Base-by-base conservation (phyloP, 2,797 vertebrate species). In the Rachycentron canadum region DNA sequence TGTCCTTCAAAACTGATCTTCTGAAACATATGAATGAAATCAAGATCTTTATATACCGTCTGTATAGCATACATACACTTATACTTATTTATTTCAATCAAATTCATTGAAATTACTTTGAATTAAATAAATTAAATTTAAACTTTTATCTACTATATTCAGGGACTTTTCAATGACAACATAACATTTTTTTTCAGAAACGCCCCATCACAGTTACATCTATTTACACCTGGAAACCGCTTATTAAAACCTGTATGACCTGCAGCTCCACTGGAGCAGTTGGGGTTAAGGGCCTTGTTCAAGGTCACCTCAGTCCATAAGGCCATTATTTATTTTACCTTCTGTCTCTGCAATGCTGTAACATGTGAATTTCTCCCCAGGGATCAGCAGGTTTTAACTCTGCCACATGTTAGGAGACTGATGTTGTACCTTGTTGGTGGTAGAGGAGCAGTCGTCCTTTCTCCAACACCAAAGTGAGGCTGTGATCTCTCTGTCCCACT, bases 391-490 rank as follows among this genome's bases (percentile, higher is more conserved):
- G 53, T 34, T 34, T 32, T 12, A 17, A 12, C 30, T 34, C 21
- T 12, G 55, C 55, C 21, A 34, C 55, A 34, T 10, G 13, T 32
- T 21, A 19, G 28, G 49, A 30, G 7, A 21, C 3, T 4, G 3
- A 50, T 14, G 10, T 61, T 30, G 11, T 72, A 73, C 70, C 98
- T 76, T 99, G 90, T 78, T 92, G 98, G 78, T 99, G 95, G 74
- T 96, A 96, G 19, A 99, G 94, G 57, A 95, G 94, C 2, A 99
- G 95, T 45, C 88, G 95, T 67, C 97, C 97, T 60, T 95, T 96
- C 83, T 98, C 96, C 56, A 99, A 86, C 83, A 97, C 96, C 91
- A 99, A 85, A 0, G 95, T 97, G 82, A 99, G 96, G 80, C 97
- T 96, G 92, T 98, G 97, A 62, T 96, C 97, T 53, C 95, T 91